Evolutionary conservation across 1,140 invertebrate genomes (phyloP).

Genomic region (Sinella curviseta): DNA sequence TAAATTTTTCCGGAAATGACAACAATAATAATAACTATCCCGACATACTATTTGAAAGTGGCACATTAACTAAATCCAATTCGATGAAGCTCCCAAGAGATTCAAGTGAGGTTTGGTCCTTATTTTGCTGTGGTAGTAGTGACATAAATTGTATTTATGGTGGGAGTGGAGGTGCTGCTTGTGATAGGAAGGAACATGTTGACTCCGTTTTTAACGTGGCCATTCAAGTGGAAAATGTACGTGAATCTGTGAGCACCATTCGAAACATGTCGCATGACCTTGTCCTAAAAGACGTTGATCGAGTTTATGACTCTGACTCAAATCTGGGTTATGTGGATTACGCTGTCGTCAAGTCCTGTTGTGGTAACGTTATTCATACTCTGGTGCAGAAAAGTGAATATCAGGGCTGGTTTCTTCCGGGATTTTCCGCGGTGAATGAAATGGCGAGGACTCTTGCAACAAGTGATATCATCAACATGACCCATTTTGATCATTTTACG

Average conservation of each 20-base stretch:
- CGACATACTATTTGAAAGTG: not conserved
- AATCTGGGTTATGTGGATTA: conserved; percentile 53
- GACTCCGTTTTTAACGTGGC: conserved; percentile 60
- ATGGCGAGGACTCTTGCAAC: not conserved
- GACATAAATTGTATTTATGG: too few species aligned
- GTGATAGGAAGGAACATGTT: conserved; percentile 39
- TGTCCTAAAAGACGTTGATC: conserved; percentile 51
- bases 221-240: conserved; percentile 57
- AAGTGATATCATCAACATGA: conserved; percentile 26
- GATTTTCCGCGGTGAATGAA: conserved; percentile 50
- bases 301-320: conserved; percentile 48
- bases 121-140: conserved; percentile 49
- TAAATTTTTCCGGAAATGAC: not conserved
- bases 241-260: conserved; percentile 50
- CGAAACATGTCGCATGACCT: conserved; percentile 45
- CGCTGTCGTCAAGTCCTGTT: conserved; percentile 57
- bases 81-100: not conserved
- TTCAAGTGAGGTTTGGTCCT: conserved; percentile 49
- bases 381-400: conserved; percentile 56
- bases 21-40: not conserved
- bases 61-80: not conserved
- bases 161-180: not conserved
- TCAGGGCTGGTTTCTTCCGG: conserved; percentile 56
- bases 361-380: conserved; percentile 60
- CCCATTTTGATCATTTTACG: conserved; percentile 59